These are phyloP conservation scores for Drosophila aldrichi DNA, from an alignment of 2,888 invertebrate species.

Conservation along the genomic window DNA sequence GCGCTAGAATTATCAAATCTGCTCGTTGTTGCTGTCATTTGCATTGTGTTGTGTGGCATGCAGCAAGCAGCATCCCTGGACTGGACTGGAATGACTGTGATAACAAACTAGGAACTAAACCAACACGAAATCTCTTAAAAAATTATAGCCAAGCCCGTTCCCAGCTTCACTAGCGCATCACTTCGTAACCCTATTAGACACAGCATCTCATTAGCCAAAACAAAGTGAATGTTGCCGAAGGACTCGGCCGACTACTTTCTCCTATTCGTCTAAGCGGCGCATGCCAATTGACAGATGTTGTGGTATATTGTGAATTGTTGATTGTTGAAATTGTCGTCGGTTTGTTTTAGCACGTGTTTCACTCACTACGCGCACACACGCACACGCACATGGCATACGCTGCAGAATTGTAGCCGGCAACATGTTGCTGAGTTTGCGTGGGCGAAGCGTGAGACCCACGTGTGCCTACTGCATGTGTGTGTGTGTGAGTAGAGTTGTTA, in stretches of 20 bases:
- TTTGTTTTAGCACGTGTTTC: slow-evolving; percentile 67
- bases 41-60: slow-evolving; percentile 23
- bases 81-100: accelerated
- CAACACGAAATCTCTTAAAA: background rate
- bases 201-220: background rate
- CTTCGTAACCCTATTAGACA: background rate
- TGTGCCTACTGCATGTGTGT: slow-evolving; percentile 31
- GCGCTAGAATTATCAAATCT: slow-evolving; percentile 37
- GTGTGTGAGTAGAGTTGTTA: slow-evolving; percentile 8
- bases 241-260: slow-evolving; percentile 22
- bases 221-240: slow-evolving; percentile 21
- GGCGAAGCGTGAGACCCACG: slow-evolving; percentile 41
- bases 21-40: slow-evolving; percentile 31
- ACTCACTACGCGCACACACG: slow-evolving; percentile 10
- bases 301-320: slow-evolving; percentile 41
- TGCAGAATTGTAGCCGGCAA: slow-evolving; percentile 40
- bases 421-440: slow-evolving; percentile 72
- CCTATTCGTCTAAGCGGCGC: slow-evolving; percentile 35
- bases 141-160: too few species aligned
- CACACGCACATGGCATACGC: slow-evolving; percentile 9
- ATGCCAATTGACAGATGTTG: slow-evolving; percentile 30
- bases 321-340: slow-evolving; percentile 59
- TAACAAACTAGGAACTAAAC: background rate
- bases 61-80: slow-evolving; percentile 3
- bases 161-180: background rate